These are phyloP conservation scores for Cololabis saira DNA, from an alignment of 2,113 vertebrate genomes.

Conservation along the genomic window DNA sequence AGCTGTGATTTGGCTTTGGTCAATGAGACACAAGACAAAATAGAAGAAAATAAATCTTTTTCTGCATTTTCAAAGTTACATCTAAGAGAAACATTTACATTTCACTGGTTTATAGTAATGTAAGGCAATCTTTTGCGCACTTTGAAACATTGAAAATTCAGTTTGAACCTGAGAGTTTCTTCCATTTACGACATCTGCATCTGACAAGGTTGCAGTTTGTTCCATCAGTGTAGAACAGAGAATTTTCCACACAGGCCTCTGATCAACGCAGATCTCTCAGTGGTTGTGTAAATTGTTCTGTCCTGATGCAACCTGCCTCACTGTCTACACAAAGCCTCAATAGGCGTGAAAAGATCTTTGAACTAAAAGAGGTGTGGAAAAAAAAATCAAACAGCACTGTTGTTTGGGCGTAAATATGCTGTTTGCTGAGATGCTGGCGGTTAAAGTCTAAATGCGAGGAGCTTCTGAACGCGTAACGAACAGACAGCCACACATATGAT, in stretches of 20 bases:
- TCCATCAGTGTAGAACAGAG: conserved; percentile 11
- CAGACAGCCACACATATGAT: conserved; percentile 20
- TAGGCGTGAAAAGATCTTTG: conserved; percentile 34
- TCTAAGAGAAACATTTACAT: neutral
- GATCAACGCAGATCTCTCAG: conserved; percentile 47
- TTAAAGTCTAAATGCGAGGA: conserved; percentile 71
- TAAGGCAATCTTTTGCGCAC: neutral
- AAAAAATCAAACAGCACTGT: conserved; percentile 35
- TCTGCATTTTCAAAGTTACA: neutral
- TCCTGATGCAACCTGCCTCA: conserved; percentile 12
- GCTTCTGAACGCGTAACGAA: conserved; percentile 46
- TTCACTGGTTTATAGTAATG: neutral
- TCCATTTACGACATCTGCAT: conserved; percentile 17
- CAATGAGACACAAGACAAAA: neutral
- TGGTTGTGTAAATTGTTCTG: conserved; percentile 58
- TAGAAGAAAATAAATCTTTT: neutral
- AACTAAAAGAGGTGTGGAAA: conserved; percentile 28
- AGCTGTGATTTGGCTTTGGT: neutral
- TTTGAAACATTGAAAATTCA: neutral
- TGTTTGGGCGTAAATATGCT: conserved; percentile 34
- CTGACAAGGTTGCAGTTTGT: conserved; percentile 35
- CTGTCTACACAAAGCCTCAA: conserved; percentile 20
- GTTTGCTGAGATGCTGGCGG: conserved; percentile 62
- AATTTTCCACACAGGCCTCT: conserved; percentile 52
- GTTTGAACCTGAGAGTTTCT: conserved; percentile 11